Percentiles rank a stretch among this genome's conserved stretches.
phyloP scores from a whole-genome alignment of 2,113 vertebrate species.

The Excalfactoria chinensis region DNA sequence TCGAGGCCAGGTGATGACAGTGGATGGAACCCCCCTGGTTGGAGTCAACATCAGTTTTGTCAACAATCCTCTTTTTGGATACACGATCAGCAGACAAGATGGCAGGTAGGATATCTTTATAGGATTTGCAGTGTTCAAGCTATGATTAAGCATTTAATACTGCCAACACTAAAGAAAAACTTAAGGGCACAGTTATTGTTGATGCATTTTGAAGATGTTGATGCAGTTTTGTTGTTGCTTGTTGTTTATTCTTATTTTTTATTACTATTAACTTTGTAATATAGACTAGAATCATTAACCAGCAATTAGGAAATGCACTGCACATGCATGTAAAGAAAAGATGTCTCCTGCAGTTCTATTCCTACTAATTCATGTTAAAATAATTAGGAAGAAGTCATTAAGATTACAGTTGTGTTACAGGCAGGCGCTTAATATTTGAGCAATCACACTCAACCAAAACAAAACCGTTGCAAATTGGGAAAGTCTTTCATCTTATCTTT shows the following conservation, averaged over 20 bases:
- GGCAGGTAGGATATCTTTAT: slow-evolving; percentile 85
- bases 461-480: slow-evolving; percentile 29
- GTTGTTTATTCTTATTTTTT: not conserved
- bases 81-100: slow-evolving; percentile 95
- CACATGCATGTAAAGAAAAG: not conserved
- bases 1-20: slow-evolving; percentile 96
- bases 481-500: slow-evolving; percentile 64
- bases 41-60: slow-evolving; percentile 98
- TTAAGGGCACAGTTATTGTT: rapidly evolving
- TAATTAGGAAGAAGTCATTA: slow-evolving; percentile 33
- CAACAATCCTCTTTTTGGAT: slow-evolving; percentile 90
- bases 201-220: not conserved
- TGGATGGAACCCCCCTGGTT: slow-evolving; percentile 95
- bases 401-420: not conserved
- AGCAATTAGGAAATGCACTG: not conserved
- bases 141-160: not conserved
- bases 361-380: slow-evolving; percentile 13
- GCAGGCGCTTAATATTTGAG: slow-evolving; percentile 27
- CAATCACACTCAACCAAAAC: not conserved
- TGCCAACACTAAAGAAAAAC: not conserved
- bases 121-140: not conserved
- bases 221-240: not conserved
- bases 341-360: not conserved
- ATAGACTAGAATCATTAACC: not conserved
- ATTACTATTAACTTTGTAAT: not conserved